A percentile compares a stretch with the other conserved stretches of the same genome.
Evolutionary conservation across 2,113 vertebrate genomes (phyloP).

Genomic region (Scomber scombrus): DNA sequence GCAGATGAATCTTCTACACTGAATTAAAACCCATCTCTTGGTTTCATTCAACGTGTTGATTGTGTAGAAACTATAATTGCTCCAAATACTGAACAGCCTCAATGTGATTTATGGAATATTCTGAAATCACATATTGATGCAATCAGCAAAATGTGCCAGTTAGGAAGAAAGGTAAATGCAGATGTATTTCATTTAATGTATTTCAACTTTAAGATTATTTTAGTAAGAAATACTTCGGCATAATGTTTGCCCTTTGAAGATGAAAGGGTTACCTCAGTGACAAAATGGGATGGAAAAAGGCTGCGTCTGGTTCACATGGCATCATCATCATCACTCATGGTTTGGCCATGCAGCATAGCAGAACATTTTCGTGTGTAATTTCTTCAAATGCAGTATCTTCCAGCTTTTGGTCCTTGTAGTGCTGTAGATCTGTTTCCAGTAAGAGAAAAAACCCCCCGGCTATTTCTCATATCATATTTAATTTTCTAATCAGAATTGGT

Average conservation of each 20-base stretch:
- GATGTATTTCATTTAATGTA: conserved; percentile 34
- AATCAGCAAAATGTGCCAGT: conserved; percentile 50
- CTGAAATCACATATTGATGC: conserved; percentile 26
- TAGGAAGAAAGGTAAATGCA: conserved; percentile 24
- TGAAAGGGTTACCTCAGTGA: conserved; percentile 47
- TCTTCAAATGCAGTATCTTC: background rate
- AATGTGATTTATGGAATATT: conserved; percentile 38
- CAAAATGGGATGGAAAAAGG: conserved; percentile 44
- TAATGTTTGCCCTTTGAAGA: conserved; percentile 30
- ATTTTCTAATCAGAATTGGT: no score
- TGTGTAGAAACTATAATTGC: background rate
- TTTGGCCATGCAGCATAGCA: conserved; percentile 23
- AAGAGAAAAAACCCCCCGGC: background rate
- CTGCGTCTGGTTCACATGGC: conserved; percentile 48
- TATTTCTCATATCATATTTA: background rate
- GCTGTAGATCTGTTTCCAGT: background rate
- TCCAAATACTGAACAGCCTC: background rate
- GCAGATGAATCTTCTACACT: background rate
- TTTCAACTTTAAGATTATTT: conserved; percentile 41
- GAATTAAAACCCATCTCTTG: background rate
- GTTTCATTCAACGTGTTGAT: background rate
- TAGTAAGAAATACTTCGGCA: conserved; percentile 24
- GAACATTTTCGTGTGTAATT: conserved; percentile 22
- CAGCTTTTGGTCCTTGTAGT: background rate
- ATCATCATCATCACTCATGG: conserved; percentile 29